These are phyloP conservation scores for Pluvialis apricaria DNA, from an alignment of 2,113 vertebrate species.

Conservation along the genomic window DNA sequence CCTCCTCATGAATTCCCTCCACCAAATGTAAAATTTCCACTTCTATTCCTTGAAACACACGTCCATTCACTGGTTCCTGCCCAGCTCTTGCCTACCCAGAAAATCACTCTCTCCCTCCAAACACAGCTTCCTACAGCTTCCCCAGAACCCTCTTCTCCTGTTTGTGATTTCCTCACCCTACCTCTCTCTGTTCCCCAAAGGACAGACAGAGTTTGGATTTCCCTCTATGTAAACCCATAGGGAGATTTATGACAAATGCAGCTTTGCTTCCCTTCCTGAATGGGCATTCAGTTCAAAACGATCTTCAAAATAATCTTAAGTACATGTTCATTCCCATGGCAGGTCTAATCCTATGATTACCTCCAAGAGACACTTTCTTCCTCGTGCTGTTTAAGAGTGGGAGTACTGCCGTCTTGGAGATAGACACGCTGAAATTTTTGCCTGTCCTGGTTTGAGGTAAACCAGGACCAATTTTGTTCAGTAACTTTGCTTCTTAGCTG, in stretches of 20 bases:
- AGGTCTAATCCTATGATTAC: neutral
- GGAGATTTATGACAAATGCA: neutral
- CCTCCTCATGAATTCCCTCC: neutral
- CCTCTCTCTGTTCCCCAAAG: neutral
- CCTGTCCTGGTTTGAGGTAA: no score
- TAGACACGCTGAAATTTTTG: neutral
- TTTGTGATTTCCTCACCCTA: neutral
- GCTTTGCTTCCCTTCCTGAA: neutral
- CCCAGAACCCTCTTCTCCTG: neutral
- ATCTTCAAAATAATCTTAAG: neutral
- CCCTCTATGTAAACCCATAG: neutral
- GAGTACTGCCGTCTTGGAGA: neutral
- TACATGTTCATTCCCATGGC: fast-evolving
- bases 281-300: neutral
- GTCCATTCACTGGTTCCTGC: neutral
- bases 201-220: neutral
- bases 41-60: neutral
- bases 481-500: no score
- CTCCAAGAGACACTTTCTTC: neutral
- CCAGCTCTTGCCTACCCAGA: neutral
- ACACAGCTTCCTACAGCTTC: neutral
- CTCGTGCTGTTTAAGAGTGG: neutral
- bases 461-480: no score
- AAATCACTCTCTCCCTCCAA: neutral
- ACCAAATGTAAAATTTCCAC: neutral